A percentile compares a stretch with the other conserved stretches of the same genome.
Conservation (phyloP, 2,797 vertebrate genomes). For the Chromis chromis region DNA sequence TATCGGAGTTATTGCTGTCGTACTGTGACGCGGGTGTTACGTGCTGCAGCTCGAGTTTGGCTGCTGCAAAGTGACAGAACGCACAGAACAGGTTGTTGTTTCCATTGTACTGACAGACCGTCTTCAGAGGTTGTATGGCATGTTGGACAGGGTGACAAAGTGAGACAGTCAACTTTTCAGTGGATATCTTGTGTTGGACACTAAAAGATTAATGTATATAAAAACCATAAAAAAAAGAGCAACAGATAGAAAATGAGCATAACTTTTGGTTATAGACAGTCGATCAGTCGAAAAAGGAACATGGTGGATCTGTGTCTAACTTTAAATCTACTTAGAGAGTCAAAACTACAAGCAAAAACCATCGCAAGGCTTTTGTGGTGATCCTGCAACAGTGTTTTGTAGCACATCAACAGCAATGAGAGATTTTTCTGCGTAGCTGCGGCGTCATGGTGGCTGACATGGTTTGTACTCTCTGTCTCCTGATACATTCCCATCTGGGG, state of each 20-base stretch:
- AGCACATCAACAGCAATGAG: not conserved
- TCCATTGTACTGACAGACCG: conserved; percentile 8
- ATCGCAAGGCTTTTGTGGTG: not conserved
- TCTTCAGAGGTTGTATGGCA: conserved; percentile 16
- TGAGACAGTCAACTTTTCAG: conserved; percentile 17
- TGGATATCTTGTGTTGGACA: not conserved
- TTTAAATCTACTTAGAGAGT: not conserved
- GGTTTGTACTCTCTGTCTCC: not conserved
- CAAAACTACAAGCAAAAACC: not conserved
- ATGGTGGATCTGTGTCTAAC: not conserved
- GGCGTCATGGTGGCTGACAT: not conserved
- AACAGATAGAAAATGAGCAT: conserved; percentile 1
- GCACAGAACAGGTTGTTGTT: conserved; percentile 39
- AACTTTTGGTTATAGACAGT: not conserved
- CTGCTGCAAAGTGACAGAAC: conserved; percentile 47
- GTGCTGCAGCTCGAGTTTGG: conserved; percentile 18
- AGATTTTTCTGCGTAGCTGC: not conserved
- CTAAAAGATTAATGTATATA: conserved; percentile 16
- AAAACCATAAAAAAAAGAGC: not conserved
- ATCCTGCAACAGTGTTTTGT: not conserved
- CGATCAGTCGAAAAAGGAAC: not conserved
- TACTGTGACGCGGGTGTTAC: conserved; percentile 33
- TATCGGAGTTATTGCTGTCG: conserved; percentile 11
- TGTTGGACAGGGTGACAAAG: conserved; percentile 44
- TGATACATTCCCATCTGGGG: conserved; percentile 7